Percentiles rank a stretch among this genome's conserved stretches.
These are phyloP conservation scores for Emmelina monodactyla DNA, from an alignment of 2,888 invertebrate genomes.

Conservation along the genomic window DNA sequence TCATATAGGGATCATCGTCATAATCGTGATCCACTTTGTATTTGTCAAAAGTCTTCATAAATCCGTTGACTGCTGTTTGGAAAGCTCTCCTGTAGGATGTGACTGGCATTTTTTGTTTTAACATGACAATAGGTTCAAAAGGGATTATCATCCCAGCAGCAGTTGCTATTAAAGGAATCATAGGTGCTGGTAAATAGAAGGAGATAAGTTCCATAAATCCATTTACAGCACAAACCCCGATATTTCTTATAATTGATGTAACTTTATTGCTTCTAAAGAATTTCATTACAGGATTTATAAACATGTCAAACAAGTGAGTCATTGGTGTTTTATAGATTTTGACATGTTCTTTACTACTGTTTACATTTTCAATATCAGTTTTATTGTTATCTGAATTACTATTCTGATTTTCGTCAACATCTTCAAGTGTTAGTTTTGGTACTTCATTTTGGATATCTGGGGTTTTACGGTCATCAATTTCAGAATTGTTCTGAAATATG, in stretches of 20 bases:
- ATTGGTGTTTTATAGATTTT: no score
- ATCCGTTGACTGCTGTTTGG: conserved; percentile 36
- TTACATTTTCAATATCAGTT: no score
- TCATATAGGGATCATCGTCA: conserved; percentile 47
- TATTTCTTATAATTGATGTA: conserved; percentile 31
- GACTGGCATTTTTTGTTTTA: conserved; percentile 45
- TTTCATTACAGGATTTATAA: no score
- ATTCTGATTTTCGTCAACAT: no score
- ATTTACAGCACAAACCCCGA: conserved; percentile 48
- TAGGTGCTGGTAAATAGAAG: conserved; percentile 41
- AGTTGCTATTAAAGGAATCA: conserved; percentile 47
- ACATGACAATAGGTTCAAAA: conserved; percentile 46
- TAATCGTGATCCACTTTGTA: conserved; percentile 33
- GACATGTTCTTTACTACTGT: no score
- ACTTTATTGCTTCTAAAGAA: no score
- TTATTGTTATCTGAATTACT: no score
- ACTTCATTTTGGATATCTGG: no score
- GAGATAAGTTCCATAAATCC: conserved; percentile 48
- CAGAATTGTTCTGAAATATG: no score
- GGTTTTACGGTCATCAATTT: no score
- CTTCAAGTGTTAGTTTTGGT: no score
- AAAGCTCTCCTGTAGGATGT: conserved; percentile 48
- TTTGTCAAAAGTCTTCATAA: conserved; percentile 41
- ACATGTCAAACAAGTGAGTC: no score
- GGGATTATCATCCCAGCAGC: conserved; percentile 50